phyloP scores from a whole-genome alignment of 2,888 invertebrate genomes.

The Cacoxenus indagator region DNA sequence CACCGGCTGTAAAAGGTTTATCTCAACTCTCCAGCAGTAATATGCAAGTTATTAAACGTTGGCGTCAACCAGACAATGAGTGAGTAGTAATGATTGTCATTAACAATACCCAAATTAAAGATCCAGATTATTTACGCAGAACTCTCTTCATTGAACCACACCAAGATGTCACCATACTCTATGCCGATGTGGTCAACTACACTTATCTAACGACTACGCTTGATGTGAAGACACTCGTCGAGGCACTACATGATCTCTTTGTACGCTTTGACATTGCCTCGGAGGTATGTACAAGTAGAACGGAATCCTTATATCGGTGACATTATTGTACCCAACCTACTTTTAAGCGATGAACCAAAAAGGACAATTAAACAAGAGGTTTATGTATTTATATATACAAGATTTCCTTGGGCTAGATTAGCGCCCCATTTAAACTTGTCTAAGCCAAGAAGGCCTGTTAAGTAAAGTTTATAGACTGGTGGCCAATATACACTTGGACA shows the following conservation, averaged over 20 bases:
- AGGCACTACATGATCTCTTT: conserved; percentile 90
- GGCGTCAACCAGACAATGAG: conserved; percentile 69
- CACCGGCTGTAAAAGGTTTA: not conserved
- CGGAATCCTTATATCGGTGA: not conserved
- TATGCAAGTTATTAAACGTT: conserved; percentile 54
- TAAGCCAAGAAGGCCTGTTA: too few relatives aligned
- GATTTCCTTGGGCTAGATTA: too few relatives aligned
- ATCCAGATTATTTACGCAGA: conserved; percentile 71
- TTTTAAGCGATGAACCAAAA: not conserved
- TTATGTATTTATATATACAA: too few relatives aligned
- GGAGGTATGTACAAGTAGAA: conserved; percentile 77
- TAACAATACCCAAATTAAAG: not conserved
- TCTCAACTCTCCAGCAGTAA: conserved; percentile 34
- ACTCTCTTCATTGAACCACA: conserved; percentile 90
- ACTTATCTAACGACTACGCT: conserved; percentile 83
- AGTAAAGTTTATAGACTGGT: too few relatives aligned
- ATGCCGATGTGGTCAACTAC: conserved; percentile 95
- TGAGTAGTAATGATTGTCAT: conserved; percentile 43
- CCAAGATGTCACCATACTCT: conserved; percentile 89
- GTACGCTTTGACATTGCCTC: conserved; percentile 93
- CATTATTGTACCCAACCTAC: not conserved
- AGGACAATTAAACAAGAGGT: too few relatives aligned
- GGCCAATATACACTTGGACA: too few relatives aligned
- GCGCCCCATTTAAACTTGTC: too few relatives aligned
- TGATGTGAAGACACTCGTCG: conserved; percentile 85